Percentiles rank a stretch among this genome's conserved stretches.
Evolutionary conservation across 2,888 invertebrate species (phyloP).

Genomic region (Amphipoea lucens): DNA sequence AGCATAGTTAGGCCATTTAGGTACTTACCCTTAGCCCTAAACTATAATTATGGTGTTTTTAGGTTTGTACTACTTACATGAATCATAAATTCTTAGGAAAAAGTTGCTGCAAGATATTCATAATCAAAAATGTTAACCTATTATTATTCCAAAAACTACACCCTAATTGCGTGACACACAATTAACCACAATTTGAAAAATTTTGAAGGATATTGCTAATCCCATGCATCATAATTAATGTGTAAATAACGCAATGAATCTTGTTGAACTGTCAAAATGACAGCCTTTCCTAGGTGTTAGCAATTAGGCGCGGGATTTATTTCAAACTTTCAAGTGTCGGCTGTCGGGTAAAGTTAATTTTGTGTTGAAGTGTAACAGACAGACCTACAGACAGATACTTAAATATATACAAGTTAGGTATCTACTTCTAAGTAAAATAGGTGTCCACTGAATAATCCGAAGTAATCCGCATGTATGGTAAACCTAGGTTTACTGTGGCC

Average conservation of each 20-base stretch:
- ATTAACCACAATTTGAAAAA: too few species aligned
- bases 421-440: background rate
- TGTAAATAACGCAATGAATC: too few species aligned
- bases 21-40: background rate
- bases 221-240: too few species aligned
- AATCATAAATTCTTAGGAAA: background rate
- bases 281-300: too few species aligned
- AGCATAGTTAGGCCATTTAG: background rate
- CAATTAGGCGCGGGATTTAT: background rate
- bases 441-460: background rate
- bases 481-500: conserved; percentile 17
- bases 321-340: background rate
- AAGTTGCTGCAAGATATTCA: background rate
- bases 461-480: background rate
- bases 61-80: background rate
- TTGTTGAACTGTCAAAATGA: too few species aligned
- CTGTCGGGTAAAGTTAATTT: background rate
- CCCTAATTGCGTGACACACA: too few species aligned
- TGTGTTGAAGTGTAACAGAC: background rate
- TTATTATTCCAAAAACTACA: background rate
- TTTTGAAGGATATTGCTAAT: too few species aligned
- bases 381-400: background rate
- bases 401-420: background rate
- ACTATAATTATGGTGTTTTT: background rate
- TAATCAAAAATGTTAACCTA: background rate